Conservation (phyloP, 2,797 vertebrate genomes). For the Alexandromys oeconomus region DNA sequence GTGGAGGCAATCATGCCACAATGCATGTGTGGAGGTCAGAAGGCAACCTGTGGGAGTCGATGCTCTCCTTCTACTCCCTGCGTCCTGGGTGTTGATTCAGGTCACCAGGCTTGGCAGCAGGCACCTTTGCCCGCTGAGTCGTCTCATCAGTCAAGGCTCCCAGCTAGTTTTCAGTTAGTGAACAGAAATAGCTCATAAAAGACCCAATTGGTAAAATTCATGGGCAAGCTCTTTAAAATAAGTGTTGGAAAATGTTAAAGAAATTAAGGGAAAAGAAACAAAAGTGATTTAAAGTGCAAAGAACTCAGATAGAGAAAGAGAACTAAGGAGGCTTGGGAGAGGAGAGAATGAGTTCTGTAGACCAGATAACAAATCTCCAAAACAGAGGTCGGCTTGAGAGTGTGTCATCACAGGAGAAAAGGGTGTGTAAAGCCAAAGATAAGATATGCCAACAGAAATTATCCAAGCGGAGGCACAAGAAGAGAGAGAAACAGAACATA, state of each 20-base stretch:
- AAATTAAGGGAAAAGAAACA: not conserved
- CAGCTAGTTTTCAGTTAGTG: not conserved
- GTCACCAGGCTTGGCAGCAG: not conserved
- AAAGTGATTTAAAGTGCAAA: not conserved
- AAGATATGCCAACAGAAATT: not conserved
- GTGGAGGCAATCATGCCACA: not conserved
- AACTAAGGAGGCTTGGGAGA: not conserved
- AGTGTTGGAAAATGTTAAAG: not conserved
- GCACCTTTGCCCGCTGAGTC: not conserved
- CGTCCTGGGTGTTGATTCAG: not conserved
- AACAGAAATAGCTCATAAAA: not conserved
- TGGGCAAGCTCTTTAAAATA: not conserved
- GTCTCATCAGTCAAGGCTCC: not conserved
- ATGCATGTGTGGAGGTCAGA: not conserved
- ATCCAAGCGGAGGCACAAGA: not conserved
- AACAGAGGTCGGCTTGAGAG: not conserved
- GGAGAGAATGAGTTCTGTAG: not conserved
- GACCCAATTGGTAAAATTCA: not conserved
- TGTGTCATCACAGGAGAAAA: not conserved
- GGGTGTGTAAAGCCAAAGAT: too few species aligned
- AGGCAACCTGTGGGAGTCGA: not conserved
- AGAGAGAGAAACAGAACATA: not conserved
- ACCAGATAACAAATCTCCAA: not conserved
- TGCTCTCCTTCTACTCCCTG: not conserved
- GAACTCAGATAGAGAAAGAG: not conserved